phyloP scores from a whole-genome alignment of 1,140 invertebrate species.

The Drosophila tropicalis region DNA sequence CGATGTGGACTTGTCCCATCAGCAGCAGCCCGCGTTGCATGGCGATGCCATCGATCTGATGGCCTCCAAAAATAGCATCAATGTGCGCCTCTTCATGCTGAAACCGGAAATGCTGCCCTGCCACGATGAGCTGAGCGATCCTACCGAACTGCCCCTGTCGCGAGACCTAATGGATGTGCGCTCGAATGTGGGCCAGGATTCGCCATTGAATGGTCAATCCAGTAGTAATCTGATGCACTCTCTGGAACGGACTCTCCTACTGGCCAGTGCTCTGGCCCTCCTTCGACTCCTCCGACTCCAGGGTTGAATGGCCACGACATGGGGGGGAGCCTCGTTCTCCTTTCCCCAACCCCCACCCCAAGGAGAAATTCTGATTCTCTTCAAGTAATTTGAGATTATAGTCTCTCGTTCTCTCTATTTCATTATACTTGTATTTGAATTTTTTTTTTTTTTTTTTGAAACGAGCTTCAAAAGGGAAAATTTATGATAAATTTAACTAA shows the following conservation, averaged over 20 bases:
- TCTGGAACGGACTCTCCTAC: not conserved
- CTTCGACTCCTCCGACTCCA: conserved; percentile 20
- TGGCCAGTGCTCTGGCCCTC: conserved; percentile 1
- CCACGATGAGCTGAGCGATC: conserved; percentile 86
- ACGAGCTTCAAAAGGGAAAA: conserved; percentile 64
- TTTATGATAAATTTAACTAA: conserved; percentile 8
- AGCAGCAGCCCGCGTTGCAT: not conserved
- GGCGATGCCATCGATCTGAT: conserved; percentile 57
- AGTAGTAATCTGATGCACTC: not conserved
- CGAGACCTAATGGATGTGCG: conserved; percentile 83
- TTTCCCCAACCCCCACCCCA: not conserved
- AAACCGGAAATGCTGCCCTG: conserved; percentile 87
- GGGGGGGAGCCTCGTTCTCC: not conserved
- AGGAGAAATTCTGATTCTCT: conserved; percentile 1
- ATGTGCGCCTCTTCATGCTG: conserved; percentile 85
- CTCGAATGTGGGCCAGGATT: conserved; percentile 69
- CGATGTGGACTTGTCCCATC: conserved; percentile 62
- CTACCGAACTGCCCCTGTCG: conserved; percentile 85
- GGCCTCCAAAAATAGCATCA: conserved; percentile 65
- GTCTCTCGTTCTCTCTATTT: conserved; percentile 7
- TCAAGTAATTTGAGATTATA: conserved; percentile 1
- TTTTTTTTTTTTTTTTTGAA: conserved; percentile 46
- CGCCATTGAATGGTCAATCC: conserved; percentile 39
- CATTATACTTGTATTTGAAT: conserved; percentile 9
- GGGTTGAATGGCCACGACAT: conserved; percentile 41